Evolutionary conservation across 2,113 vertebrate genomes (phyloP), one percentile per base, ranked within the genome.

Genomic region (Puffinus mauretanicus): DNA sequence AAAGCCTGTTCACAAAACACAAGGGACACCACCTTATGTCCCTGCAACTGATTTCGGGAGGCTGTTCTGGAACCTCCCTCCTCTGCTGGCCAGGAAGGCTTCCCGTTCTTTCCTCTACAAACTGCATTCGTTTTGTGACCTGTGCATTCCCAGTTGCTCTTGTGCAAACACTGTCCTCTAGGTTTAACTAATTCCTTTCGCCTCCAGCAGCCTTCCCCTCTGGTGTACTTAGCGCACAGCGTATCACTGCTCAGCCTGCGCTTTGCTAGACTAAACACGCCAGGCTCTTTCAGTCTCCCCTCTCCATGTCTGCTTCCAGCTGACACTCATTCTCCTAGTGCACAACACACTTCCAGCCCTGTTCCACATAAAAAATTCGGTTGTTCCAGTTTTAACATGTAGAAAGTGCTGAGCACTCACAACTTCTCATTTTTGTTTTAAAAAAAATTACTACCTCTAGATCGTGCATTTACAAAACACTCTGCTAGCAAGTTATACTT

Each of bases 211-310:
- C 78, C 55, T 85, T 78, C 40, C 52, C 40, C 51, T 75, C 73
- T n/a, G 49, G 36, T 30, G 70, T 13, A 29, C 34, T 85, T 21
- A 54, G 58, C 1, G 1, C 11, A 13, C 19, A 38, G 34, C 0
- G 0, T 25, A 65, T 27, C 12, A 2, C 58, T 40, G 62, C 82
- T 57, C 62, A 83, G 90, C 66, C 52, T 44, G 54, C 6, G 1
- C 44, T 77, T 22, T 18, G 42, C 86, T 78, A 96, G 89, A 91
- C 94, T 95, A 94, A 95, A 91, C 88, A 94, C 10, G 7, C 36
- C 36, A 15, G 32, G 80, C 29, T 71, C 57, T 30, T 55, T 77
- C 88, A 82, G 54, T 38, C 80, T 81, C 25, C 42, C 40, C 77
- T 81, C 86, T 81, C 44, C n/a, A 17, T 4, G 61, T 49, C 83